Percentiles rank a stretch among this genome's conserved stretches.
phyloP scores from a whole-genome alignment of 1,140 invertebrate genomes.

The Ruditapes philippinarum region DNA sequence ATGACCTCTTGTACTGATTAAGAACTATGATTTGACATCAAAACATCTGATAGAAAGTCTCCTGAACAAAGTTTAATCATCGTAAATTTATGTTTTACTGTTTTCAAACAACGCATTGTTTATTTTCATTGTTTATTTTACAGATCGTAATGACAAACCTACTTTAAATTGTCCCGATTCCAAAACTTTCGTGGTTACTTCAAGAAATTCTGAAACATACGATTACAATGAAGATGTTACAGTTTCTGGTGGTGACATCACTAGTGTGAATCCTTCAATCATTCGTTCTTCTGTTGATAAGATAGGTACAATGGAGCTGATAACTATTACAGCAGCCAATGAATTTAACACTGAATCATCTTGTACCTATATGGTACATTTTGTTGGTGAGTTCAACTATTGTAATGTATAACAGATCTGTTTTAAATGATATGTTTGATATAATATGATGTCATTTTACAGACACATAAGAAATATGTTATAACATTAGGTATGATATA shows the following conservation, averaged over 20 bases:
- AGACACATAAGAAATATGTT: too few relatives aligned
- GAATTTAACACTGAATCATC: not conserved
- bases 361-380: not conserved
- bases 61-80: too few relatives aligned
- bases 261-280: not conserved
- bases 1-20: too few relatives aligned
- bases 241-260: not conserved
- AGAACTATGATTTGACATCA: too few relatives aligned
- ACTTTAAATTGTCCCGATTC: not conserved
- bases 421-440: too few relatives aligned
- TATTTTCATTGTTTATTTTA: not conserved
- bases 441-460: too few relatives aligned
- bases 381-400: slow-evolving; percentile 25
- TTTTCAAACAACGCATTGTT: not conserved
- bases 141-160: not conserved
- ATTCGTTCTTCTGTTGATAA: not conserved
- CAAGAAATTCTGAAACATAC: not conserved
- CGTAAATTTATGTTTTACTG: too few relatives aligned
- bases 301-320: not conserved
- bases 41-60: too few relatives aligned
- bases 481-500: too few relatives aligned
- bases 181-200: not conserved
- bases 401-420: too few relatives aligned
- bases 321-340: not conserved
- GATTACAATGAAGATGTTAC: not conserved